Evolutionary conservation across 2,797 vertebrate genomes (phyloP), one percentile per base, ranked within the genome.

Genomic region (Etheostoma perlongum): DNA sequence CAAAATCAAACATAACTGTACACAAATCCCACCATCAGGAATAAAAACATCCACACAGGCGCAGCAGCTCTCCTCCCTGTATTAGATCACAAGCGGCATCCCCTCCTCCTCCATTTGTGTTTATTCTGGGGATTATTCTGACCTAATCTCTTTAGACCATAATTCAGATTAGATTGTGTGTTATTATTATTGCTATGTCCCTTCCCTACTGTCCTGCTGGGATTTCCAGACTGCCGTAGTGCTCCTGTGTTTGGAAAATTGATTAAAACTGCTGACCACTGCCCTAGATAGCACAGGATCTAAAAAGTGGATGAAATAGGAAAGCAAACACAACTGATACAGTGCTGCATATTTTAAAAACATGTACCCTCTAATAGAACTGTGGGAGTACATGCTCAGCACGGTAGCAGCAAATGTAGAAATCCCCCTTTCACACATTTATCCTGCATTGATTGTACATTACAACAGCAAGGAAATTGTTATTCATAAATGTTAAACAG

Each of bases 141-240:
- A 84, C 86, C 84, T 95, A 96, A 96, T 96, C 95, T 93, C 93
- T 95, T 95, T 94, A 91, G 79, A 90, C 82, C 90, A 94, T 96
- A 95, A 95, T 95, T 96, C 94, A 92, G 94, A 95, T 95, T 95
- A 94, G 85, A 94, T 95, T 95, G 91, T 92, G 89, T 92, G 90
- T 94, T 95, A 93, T 94, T 95, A 94, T 95, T 95, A 93, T 94
- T 94, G 86, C 91, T 85, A 81, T 90, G 91, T 93, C 93, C 89
- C 87, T 92, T 90, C 91, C 87, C 88, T 52, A 86, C 91, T 85
- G 85, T 76, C 84, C 84, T 89, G 55, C 81, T 89, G 83, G 91
- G 88, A 92, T 91, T 89, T 86, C 82, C 85, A 77, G 80, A 67
- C 76, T 82, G 78, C 82, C 52, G 76, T 79, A 63, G 84, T 79